Conservation (phyloP, 1,140 invertebrate genomes). For the Drosophila truncata region DNA sequence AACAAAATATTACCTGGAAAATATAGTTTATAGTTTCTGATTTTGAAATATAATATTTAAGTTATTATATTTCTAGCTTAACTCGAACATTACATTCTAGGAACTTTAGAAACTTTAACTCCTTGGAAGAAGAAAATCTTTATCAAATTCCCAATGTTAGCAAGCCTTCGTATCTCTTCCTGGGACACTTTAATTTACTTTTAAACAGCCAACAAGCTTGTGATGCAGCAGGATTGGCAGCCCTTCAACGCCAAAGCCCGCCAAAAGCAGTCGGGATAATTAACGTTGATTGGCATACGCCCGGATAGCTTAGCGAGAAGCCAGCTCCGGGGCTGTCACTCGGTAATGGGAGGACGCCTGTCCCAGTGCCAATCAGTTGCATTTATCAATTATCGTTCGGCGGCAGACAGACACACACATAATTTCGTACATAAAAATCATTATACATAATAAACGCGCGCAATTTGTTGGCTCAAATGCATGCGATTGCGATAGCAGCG, state of each 20-base stretch:
- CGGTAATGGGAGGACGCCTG: background rate
- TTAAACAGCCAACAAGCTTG: background rate
- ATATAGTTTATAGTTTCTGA: accelerated
- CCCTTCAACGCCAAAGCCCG: conserved; percentile 36
- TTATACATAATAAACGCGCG: conserved; percentile 69
- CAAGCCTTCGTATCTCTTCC: background rate
- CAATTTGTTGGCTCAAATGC: conserved; percentile 77
- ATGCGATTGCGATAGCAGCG: conserved; percentile 63
- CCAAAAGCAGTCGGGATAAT: conserved; percentile 61
- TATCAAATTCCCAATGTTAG: background rate
- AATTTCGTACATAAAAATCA: conserved; percentile 47
- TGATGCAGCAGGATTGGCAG: conserved; percentile 55
- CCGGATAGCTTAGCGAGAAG: conserved; percentile 20
- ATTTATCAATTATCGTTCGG: conserved; percentile 62
- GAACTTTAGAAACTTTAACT: background rate
- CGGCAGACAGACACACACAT: conserved; percentile 1
- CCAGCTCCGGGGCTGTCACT: conserved; percentile 32
- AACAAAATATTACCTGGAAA: background rate
- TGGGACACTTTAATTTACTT: background rate
- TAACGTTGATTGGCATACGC: conserved; percentile 67
- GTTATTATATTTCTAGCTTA: too few species aligned
- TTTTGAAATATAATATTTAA: background rate
- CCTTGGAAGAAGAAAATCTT: background rate
- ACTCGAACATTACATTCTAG: background rate
- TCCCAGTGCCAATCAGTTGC: conserved; percentile 64